These are phyloP conservation scores for Anarhynchus alexandrinus DNA, from an alignment of 2,113 vertebrate genomes.

Conservation along the genomic window DNA sequence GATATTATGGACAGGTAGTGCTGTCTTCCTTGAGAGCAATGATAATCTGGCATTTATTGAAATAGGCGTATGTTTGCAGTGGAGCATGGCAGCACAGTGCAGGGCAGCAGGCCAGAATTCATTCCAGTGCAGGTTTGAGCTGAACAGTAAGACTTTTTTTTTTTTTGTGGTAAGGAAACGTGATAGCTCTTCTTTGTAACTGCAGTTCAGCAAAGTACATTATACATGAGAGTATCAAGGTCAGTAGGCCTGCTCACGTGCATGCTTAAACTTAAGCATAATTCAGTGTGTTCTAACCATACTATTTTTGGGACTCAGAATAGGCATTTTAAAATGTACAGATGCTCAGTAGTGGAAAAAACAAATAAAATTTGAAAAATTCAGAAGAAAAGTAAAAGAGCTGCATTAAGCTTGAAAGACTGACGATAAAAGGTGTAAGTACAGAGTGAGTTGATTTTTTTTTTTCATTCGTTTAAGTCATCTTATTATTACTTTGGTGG, in stretches of 20 bases:
- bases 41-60: background rate
- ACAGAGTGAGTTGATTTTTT: background rate
- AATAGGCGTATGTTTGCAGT: background rate
- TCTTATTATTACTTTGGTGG: background rate
- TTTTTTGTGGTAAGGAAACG: background rate
- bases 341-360: background rate
- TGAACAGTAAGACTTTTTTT: background rate
- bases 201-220: background rate
- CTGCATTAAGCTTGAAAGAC: background rate
- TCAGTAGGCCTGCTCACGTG: background rate
- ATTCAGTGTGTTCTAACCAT: background rate
- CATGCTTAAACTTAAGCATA: background rate
- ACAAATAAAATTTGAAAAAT: background rate
- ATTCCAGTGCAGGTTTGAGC: background rate
- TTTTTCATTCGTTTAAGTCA: background rate
- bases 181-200: background rate
- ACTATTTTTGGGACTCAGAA: background rate
- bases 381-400: background rate
- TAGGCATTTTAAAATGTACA: background rate
- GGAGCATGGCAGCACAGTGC: background rate
- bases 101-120: background rate
- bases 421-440: background rate
- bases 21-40: background rate
- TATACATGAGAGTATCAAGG: background rate
- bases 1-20: background rate